Percentiles rank a stretch among this genome's conserved stretches.
phyloP scores from a whole-genome alignment of 1,140 invertebrate species.

The Vanessa tameamea region DNA sequence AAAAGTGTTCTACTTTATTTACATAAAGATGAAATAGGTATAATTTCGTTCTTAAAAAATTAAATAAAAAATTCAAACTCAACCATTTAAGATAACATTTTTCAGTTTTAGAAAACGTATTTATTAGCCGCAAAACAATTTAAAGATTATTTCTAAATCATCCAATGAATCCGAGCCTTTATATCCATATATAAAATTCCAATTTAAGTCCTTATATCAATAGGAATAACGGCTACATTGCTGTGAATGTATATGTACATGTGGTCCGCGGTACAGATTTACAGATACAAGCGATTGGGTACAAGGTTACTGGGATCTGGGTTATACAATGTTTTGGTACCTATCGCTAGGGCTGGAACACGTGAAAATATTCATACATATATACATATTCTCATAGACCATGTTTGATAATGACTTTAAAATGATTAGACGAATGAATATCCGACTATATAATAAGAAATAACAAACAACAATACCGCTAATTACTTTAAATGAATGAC shows the following conservation, averaged over 20 bases:
- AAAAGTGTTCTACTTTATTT: no score
- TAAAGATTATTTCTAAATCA: conserved; percentile 18
- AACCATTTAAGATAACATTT: no score
- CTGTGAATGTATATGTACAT: conserved; percentile 1
- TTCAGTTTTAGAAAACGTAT: no score
- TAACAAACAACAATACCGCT: no score
- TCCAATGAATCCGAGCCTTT: neutral
- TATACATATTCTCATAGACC: neutral
- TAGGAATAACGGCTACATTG: conserved; percentile 8
- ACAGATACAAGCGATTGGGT: conserved; percentile 32
- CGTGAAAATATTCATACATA: neutral
- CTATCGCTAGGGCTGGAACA: conserved; percentile 26
- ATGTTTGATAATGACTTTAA: no score
- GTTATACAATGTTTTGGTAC: conserved; percentile 36
- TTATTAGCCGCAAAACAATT: conserved; percentile 5
- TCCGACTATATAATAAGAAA: no score
- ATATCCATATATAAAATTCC: neutral
- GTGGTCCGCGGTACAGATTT: conserved; percentile 20
- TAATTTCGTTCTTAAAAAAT: no score
- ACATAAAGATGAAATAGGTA: no score
- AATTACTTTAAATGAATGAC: no score
- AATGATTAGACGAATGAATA: no score
- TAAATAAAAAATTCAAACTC: no score
- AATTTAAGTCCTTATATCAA: neutral
- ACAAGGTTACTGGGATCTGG: conserved; percentile 40